A percentile compares a stretch with the other conserved stretches of the same genome.
These are phyloP conservation scores for Spodoptera frugiperda DNA, from an alignment of 1,140 invertebrate genomes.

Conservation along the genomic window DNA sequence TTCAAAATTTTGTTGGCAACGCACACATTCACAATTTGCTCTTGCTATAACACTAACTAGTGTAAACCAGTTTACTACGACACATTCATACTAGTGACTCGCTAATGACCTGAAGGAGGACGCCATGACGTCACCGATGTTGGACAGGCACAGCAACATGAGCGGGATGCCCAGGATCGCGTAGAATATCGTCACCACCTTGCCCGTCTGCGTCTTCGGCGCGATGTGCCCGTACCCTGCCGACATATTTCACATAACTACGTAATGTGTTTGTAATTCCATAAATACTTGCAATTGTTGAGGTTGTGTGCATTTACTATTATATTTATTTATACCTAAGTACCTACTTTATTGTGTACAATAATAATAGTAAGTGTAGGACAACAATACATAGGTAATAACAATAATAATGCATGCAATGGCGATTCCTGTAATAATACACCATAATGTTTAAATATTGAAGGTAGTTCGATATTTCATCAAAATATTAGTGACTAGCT, in stretches of 20 bases:
- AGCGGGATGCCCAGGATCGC: conserved; percentile 97
- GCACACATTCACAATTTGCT: neutral
- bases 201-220: conserved; percentile 96
- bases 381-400: too few species aligned
- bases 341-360: too few species aligned
- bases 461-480: too few species aligned
- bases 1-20: neutral
- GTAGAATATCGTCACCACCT: conserved; percentile 98
- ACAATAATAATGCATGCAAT: too few species aligned
- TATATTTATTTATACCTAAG: too few species aligned
- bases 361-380: too few species aligned
- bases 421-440: too few species aligned
- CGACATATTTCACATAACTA: conserved; percentile 46
- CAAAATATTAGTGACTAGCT: too few species aligned
- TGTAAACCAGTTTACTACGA: too few species aligned
- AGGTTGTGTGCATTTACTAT: neutral
- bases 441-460: too few species aligned
- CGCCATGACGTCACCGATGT: conserved; percentile 98
- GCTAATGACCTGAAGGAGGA: conserved; percentile 92
- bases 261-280: neutral
- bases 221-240: conserved; percentile 98
- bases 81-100: neutral
- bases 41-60: neutral
- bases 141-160: conserved; percentile 97
- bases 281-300: too few species aligned